Evolutionary conservation across 2,797 vertebrate genomes (phyloP), one percentile per base, ranked within the genome.

Genomic region (Gobionotothen gibberifrons): DNA sequence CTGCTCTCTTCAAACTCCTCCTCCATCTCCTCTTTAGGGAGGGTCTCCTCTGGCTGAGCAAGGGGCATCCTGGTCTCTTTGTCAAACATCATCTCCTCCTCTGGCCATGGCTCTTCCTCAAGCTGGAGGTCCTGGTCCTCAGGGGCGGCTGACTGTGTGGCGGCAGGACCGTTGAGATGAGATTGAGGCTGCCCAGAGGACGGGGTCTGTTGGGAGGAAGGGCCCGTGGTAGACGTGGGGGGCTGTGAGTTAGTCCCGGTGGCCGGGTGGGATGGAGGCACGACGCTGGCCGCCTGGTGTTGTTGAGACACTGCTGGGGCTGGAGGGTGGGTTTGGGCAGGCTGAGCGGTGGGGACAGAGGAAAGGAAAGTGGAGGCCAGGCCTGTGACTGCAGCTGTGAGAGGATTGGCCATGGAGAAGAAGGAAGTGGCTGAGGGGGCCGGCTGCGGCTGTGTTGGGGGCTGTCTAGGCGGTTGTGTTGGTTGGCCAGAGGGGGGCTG

Each of bases 401-500:
- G 77, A 19, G 94, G 94, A 71, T 95, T 95, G 62, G 94, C 93
- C 94, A 95, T 95, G 44, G 94, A 94, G 72, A 95, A 95, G 85
- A 95, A 95, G 66, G 94, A 95, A 1, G 93, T 91, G 58, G 94
- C 88, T 8, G 91, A 43, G 93, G 90, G 0, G 87, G 58, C 16
- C 13, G 42, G 82, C 66, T 88, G 93, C 13, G 92, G 82, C 29
- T 92, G 93, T n/a, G 90, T 78, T 62, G 89, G 91, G n/a, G 90
- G 71, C 59, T 79, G 26, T 26, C 4, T 5, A 26, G 26, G 26
- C 26, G 26, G 26, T 26, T 26, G 26, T 26, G 26, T 26, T 26
- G 26, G 26, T 26, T 26, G 26, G 26, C 26, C 26, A 26, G 26
- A 26, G 26, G 26, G 91, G 6, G 85, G 61, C 71, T 92, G 89